Conservation (phyloP, 2,113 vertebrate species). For the Spea multiplicata region DNA sequence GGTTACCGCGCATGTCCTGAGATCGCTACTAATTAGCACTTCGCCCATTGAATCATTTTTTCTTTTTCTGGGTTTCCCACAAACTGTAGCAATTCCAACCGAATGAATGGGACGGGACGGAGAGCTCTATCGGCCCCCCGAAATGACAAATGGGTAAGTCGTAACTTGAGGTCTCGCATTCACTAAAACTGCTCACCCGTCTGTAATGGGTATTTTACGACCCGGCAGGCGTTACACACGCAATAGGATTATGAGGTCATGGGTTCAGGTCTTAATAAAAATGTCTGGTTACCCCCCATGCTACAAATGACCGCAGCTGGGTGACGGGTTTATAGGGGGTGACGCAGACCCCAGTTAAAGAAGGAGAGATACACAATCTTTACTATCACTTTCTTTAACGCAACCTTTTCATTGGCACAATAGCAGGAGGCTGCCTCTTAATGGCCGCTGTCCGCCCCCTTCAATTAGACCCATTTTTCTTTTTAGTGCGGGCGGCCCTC, state of each 20-base stretch:
- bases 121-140: constrained; percentile 3
- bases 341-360: constrained; percentile 59
- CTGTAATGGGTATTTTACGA: constrained; percentile 61
- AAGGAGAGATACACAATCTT: constrained; percentile 53
- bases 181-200: constrained; percentile 56
- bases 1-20: constrained; percentile 17
- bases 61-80: constrained; percentile 8
- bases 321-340: constrained; percentile 59
- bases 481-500: background rate
- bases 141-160: background rate
- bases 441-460: constrained; percentile 46
- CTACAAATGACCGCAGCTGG: constrained; percentile 60
- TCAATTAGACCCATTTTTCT: constrained; percentile 28
- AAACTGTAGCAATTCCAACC: background rate
- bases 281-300: constrained; percentile 58
- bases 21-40: background rate
- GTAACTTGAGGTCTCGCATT: constrained; percentile 39
- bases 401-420: constrained; percentile 54
- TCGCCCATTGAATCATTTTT: background rate
- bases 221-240: constrained; percentile 57
- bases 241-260: constrained; percentile 64
- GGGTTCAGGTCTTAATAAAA: constrained; percentile 56
- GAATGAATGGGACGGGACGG: constrained; percentile 15
- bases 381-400: constrained; percentile 42
- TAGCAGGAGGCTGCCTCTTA: constrained; percentile 54